A percentile compares a stretch with the other conserved stretches of the same genome.
Evolutionary conservation across 2,113 vertebrate species (phyloP).

Genomic region (Microtus ochrogaster): DNA sequence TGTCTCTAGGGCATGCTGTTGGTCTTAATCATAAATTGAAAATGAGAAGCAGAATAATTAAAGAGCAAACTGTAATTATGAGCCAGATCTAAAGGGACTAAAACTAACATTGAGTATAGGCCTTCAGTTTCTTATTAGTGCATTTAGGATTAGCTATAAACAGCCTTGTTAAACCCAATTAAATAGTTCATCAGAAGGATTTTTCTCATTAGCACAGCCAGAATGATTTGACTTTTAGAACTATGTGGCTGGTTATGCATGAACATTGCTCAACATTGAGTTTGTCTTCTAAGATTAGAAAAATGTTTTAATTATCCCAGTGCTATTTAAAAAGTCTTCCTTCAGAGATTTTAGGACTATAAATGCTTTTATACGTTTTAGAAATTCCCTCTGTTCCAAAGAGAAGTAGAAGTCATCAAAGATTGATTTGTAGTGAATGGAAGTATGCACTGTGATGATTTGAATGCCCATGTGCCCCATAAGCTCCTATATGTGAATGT

Average conservation of each 20-base stretch:
- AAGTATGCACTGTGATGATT: neutral
- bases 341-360: slow-evolving; percentile 6
- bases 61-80: slow-evolving; percentile 86
- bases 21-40: slow-evolving; percentile 86
- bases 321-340: neutral
- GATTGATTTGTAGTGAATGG: neutral
- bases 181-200: slow-evolving; percentile 81
- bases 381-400: neutral
- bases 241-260: slow-evolving; percentile 12
- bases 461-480: neutral
- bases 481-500: neutral
- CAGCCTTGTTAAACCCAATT: slow-evolving; percentile 82
- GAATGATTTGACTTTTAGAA: slow-evolving; percentile 76
- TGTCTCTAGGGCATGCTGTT: slow-evolving; percentile 78
- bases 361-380: neutral
- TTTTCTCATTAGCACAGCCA: slow-evolving; percentile 77
- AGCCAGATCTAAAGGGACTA: slow-evolving; percentile 84
- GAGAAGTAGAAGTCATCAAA: neutral
- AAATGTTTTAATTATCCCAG: neutral
- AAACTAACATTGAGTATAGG: slow-evolving; percentile 76
- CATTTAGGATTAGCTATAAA: slow-evolving; percentile 86
- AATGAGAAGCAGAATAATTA: slow-evolving; percentile 87
- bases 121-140: slow-evolving; percentile 81
- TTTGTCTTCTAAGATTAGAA: slow-evolving; percentile 21
- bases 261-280: neutral